Conservation (phyloP, 2,888 invertebrate genomes). For the Caenorhabditis macrosperma region DNA sequence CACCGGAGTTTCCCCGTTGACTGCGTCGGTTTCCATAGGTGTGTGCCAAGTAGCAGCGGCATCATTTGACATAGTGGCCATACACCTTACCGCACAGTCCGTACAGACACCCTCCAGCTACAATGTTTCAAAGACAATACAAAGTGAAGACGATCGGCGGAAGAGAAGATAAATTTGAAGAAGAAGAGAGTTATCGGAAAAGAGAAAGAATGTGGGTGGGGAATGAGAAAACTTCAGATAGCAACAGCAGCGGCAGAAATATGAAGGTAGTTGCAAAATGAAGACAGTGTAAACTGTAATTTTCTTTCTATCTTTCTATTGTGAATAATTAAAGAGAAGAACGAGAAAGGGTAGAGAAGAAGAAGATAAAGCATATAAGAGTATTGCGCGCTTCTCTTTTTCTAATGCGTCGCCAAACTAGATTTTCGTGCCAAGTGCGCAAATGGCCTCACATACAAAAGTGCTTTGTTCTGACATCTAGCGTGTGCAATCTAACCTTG, state of each 20-base stretch:
- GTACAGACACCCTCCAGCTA: slow-evolving; percentile 70
- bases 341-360: not conserved
- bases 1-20: slow-evolving; percentile 26
- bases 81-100: slow-evolving; percentile 60
- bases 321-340: too few species aligned
- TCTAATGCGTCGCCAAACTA: slow-evolving; percentile 48
- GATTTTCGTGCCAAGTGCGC: slow-evolving; percentile 58
- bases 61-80: slow-evolving; percentile 59
- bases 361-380: slow-evolving; percentile 26
- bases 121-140: slow-evolving; percentile 11
- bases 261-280: too few species aligned
- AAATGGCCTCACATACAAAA: slow-evolving; percentile 57
- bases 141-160: not conserved
- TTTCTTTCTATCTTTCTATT: too few species aligned
- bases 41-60: slow-evolving; percentile 47
- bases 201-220: too few species aligned
- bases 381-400: slow-evolving; percentile 22
- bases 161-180: not conserved
- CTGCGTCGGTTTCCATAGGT: slow-evolving; percentile 36
- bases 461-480: slow-evolving; percentile 57
- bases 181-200: not conserved
- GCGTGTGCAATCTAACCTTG: slow-evolving; percentile 58
- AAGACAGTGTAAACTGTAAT: too few species aligned
- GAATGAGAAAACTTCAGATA: too few species aligned
- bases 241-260: too few species aligned